Evolutionary conservation across 1,140 invertebrate genomes (phyloP), one percentile per base, ranked within the genome.

Genomic region (Aphidius ervi): DNA sequence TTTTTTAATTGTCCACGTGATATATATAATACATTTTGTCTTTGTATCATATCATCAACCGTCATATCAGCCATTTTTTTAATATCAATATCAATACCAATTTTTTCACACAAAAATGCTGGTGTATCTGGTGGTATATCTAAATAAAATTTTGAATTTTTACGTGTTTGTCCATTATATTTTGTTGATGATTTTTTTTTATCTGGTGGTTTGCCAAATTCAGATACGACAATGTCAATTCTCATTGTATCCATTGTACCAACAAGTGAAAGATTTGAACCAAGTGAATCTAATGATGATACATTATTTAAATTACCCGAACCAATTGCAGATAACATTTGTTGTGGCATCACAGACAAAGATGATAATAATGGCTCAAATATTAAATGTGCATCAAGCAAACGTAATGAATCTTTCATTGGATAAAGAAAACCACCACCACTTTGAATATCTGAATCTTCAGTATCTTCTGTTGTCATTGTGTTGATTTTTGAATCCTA

Each of bases 161-260:
- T 79, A 46, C 72, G 74, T 0, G 59, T 50, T 56, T 68, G 23
- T 31, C 23, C 23, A 31, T 31, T 31, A 31, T 31, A 31, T 57
- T 78, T 80, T 9, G 56, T 72, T n/a, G 64, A 70, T 74, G 39
- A 42, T 71, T 77, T 82, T 59, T 79, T 81, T 55, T 82, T 86
- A 61, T 78, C 84, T 31, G 23, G 23, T 31, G 23, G 23, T 73
- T 84, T 85, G 9, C 87, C 87, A 67, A 87, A 86, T 76, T 93
- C 91, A 69, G 90, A 91, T 58, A 97, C 94, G 20, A 96, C 93
- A 72, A 98, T 97, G 74, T 97, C 93, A 59, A 97, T 93, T 62
- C 91, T 86, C 79, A 98, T 88, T 2, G 87, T 85, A 64, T 95
- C 92, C 75, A 97, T 88, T 67, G 85, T 87, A 9, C 88, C 91